Percentiles rank a stretch among this genome's conserved stretches.
These are phyloP conservation scores for Acanthisitta chloris DNA, from an alignment of 2,113 vertebrate species.

Conservation along the genomic window DNA sequence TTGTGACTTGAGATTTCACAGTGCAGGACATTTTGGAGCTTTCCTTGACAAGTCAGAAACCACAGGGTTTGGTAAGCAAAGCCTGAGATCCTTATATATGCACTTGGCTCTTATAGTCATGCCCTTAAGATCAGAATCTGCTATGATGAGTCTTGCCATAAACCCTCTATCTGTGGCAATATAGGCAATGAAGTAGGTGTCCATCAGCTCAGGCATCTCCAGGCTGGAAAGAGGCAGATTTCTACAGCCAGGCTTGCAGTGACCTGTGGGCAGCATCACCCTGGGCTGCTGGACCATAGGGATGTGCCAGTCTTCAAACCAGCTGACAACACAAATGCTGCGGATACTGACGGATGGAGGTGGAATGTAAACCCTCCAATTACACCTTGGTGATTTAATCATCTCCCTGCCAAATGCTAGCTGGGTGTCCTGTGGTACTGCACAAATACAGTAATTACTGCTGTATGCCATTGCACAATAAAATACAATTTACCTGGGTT, in stretches of 20 bases:
- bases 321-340: background rate
- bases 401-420: constrained; percentile 39
- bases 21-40: background rate
- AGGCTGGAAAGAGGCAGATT: background rate
- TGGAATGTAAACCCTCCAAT: constrained; percentile 64
- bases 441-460: constrained; percentile 56
- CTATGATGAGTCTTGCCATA: background rate
- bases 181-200: background rate
- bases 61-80: background rate
- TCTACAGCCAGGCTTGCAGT: background rate
- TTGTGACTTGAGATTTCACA: background rate
- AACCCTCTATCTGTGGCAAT: background rate
- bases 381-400: constrained; percentile 68
- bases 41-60: background rate
- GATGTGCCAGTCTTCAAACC: background rate
- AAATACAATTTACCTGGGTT: constrained; percentile 42
- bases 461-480: constrained; percentile 17
- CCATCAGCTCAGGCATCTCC: background rate
- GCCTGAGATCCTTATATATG: background rate
- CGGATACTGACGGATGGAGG: constrained; percentile 27
- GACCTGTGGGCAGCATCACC: background rate
- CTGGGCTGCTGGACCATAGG: background rate
- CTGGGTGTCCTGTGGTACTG: constrained; percentile 24
- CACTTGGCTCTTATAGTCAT: background rate
- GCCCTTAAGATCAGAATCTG: background rate